Percentiles rank a stretch among this genome's conserved stretches.
Evolutionary conservation across 2,888 invertebrate genomes (phyloP).

Genomic region (Hydropsyche betteni): DNA sequence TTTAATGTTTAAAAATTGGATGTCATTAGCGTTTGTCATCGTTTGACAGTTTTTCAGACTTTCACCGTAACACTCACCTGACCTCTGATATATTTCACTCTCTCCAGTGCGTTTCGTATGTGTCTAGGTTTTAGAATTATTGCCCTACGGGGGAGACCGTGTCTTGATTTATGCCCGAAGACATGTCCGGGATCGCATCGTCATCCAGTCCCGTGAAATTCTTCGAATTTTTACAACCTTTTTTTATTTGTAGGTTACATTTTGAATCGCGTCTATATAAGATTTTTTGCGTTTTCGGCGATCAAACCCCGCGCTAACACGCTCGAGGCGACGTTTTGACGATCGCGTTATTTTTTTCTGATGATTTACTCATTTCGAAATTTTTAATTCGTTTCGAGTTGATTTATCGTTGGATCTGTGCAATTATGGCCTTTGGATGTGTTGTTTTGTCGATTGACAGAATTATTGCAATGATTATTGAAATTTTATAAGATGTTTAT

Average conservation of each 20-base stretch:
- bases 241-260: slow-evolving; percentile 1
- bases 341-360: too few relatives aligned
- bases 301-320: too few relatives aligned
- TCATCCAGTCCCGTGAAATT: slow-evolving; percentile 37
- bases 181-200: slow-evolving; percentile 48
- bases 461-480: too few relatives aligned
- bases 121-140: slow-evolving; percentile 38
- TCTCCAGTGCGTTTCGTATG: slow-evolving; percentile 43
- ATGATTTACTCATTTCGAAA: too few relatives aligned
- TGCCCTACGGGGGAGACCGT: slow-evolving; percentile 38
- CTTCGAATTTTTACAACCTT: slow-evolving; percentile 29
- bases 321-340: slow-evolving; percentile 31
- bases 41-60: too few relatives aligned
- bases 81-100: slow-evolving; percentile 41
- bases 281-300: background rate
- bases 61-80: too few relatives aligned
- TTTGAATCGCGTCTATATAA: background rate
- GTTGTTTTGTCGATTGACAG: too few relatives aligned
- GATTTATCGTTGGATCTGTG: too few relatives aligned
- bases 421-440: too few relatives aligned
- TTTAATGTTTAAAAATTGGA: too few relatives aligned
- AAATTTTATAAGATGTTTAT: too few relatives aligned
- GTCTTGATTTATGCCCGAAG: slow-evolving; percentile 50
- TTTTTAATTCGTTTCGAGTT: background rate
- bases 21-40: too few relatives aligned